Base-by-base conservation (phyloP, 2,797 vertebrate species). In the Choloepus didactylus region DNA sequence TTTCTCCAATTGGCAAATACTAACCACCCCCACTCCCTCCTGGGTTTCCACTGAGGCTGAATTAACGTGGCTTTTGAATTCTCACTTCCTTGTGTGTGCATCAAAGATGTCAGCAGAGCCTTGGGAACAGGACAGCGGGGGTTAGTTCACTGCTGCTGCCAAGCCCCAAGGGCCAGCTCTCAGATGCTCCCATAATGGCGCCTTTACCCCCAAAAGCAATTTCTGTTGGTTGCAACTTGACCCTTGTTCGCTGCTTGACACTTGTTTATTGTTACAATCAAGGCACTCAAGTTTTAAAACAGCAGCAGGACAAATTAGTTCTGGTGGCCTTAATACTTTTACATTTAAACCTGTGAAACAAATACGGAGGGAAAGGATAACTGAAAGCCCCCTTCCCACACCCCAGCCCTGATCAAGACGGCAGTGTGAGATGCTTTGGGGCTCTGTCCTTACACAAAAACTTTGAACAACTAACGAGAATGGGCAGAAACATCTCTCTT, bases 61-160 rank as follows among this genome's bases (percentile, higher is more conserved):
- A 87, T 87, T 92, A 96, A 96, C 14, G 16, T 1, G 81, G 51
- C 77, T 92, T 96, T 87, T 83, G 85, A 92, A 94, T 92, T 92
- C 77, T 77, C 35, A 72, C 66, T 83, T 89, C 88, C 82, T 82
- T 49, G 64, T 49, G 60, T 60, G 31, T 35, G 9, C 23, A 59
- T 73, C 73, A 38, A 46, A 64, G 79, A 73, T 10, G 25, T 41
- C 60, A 38, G 89, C 38, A 56, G 54, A 93, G 79, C 59, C 83
- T 72, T 80, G 73, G 67, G 44, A 87, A 96, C 9, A 73, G 88
- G 62, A 49, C n/a, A 72, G 27, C 2, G 19, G 19, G 59, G 67
- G 59, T 56, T 29, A 29, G 31, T 49, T 62, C 56, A 64, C 54
- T 38, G 86, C 12, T 35, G 67, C 83, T 44, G 79, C 46, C 67